Evolutionary conservation across 2,113 vertebrate species (phyloP), one percentile per base, ranked within the genome.

Genomic region (Athene cunicularia): DNA sequence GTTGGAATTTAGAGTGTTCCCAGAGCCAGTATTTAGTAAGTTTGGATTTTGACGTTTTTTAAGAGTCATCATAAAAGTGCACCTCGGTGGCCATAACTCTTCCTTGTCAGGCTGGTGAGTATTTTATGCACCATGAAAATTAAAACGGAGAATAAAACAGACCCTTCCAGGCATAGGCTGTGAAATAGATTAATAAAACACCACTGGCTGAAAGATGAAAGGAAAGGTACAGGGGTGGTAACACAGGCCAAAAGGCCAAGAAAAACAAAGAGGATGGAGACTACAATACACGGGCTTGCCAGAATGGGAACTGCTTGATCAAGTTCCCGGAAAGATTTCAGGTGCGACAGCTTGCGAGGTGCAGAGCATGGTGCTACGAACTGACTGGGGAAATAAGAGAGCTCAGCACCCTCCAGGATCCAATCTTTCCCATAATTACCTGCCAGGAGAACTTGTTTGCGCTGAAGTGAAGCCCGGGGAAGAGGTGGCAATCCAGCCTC

Each of bases 41-140:
- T 95, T 88, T 91, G 83, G 75, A 80, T 97, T 97, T 95, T 90
- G 95, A 97, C 28, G 2, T 39, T 93, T 97, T 98, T 97, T 96
- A 98, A 83, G 92, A 93, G 82, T 82, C 89, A 64, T 81, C 94
- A 70, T 98, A 97, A 98, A 98, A 96, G 50, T 39, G 60, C 66
- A 87, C 93, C 87, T 92, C 63, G 5, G 89, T 45, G 89, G 41
- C 43, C 67, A 33, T 98, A 97, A 97, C 59, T 98, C 96, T 91
- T 95, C 82, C 43, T 62, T 96, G 96, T 97, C 97, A 97, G 94
- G 85, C 52, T 59, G 56, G 79, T 84, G 81, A 93, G 95, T 96
- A 83, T 93, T 97, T 97, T 97, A 97, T 96, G 93, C 93, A 73
- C 94, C 96, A 59, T 96, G 94, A 94, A 97, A 96, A 97, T 98